These are phyloP conservation scores for Ifrita kowaldi DNA, from an alignment of 2,113 vertebrate species.

Conservation along the genomic window DNA sequence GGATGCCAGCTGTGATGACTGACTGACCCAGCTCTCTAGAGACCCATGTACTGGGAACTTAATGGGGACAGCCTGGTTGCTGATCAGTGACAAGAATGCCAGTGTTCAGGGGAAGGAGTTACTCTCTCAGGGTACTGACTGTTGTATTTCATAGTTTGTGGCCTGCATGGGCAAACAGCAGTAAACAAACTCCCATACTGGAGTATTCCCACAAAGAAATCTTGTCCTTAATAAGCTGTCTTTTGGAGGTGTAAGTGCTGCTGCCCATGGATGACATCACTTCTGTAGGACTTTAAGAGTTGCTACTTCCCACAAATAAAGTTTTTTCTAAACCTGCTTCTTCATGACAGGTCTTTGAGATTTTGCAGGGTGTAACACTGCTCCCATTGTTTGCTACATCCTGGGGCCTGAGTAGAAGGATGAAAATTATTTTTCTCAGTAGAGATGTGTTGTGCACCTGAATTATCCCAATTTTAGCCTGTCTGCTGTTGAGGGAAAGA, in stretches of 20 bases:
- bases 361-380: background rate
- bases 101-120: background rate
- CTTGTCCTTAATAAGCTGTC: background rate
- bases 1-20: background rate
- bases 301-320: background rate
- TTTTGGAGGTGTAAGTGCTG: background rate
- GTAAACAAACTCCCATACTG: background rate
- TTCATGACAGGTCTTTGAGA: background rate
- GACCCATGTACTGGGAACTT: background rate
- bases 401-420: background rate
- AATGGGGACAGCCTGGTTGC: background rate
- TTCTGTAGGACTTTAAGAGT: background rate
- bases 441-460: background rate
- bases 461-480: background rate
- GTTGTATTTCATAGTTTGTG: background rate
- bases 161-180: background rate
- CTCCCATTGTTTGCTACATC: fast-evolving
- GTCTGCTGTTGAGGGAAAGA: background rate
- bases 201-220: background rate
- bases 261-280: background rate
- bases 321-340: background rate
- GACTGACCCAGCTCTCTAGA: background rate
- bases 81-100: background rate
- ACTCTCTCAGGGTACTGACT: background rate
- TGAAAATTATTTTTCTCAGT: background rate